phyloP scores from a whole-genome alignment of 1,140 invertebrate species.

The Colletes latitarsis region DNA sequence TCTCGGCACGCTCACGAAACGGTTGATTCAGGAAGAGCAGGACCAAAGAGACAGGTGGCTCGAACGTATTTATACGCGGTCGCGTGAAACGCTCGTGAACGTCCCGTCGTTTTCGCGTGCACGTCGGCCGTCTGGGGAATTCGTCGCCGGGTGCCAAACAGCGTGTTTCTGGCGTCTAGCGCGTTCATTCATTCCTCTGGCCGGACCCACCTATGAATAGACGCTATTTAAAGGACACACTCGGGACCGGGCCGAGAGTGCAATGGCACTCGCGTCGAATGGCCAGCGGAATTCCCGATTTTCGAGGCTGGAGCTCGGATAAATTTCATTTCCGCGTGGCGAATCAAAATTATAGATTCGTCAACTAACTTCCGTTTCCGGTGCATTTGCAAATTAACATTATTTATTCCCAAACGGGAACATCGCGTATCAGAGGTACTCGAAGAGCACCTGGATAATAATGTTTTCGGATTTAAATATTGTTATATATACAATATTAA shows the following conservation, averaged over 20 bases:
- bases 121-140: constrained; percentile 63
- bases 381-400: too few species aligned
- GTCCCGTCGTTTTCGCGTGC: constrained; percentile 28
- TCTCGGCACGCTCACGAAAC: constrained; percentile 47
- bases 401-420: too few species aligned
- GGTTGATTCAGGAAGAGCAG: constrained; percentile 62
- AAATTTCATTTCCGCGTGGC: too few species aligned
- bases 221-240: constrained; percentile 75
- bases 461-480: too few species aligned
- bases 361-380: too few species aligned
- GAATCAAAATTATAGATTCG: too few species aligned
- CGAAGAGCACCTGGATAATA: too few species aligned
- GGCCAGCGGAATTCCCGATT: constrained; percentile 7
- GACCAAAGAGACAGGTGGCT: constrained; percentile 76
- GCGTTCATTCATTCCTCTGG: constrained; percentile 71
- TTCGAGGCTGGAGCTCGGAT: too few species aligned
- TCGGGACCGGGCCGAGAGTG: constrained; percentile 45
- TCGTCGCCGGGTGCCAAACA: constrained; percentile 65
- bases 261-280: constrained; percentile 57
- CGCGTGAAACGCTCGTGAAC: constrained; percentile 37
- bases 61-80: constrained; percentile 70
- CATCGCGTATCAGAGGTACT: too few species aligned
- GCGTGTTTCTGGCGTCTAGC: constrained; percentile 60
- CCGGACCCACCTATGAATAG: constrained; percentile 73
- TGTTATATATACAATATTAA: too few species aligned